phyloP scores from a whole-genome alignment of 2,888 invertebrate genomes.

The Trichopoda pennipes region DNA sequence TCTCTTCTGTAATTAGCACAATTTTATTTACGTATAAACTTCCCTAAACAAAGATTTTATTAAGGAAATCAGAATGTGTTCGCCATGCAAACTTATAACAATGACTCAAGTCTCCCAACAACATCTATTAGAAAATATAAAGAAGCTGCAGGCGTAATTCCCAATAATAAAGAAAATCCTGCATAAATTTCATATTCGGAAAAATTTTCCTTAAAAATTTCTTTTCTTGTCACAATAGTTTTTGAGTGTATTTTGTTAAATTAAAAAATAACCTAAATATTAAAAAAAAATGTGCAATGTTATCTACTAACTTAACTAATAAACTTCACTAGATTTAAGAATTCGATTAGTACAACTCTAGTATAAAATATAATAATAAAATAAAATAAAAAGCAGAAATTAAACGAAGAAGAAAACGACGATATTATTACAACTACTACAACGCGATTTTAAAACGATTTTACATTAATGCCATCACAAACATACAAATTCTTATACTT shows the following conservation, averaged over 20 bases:
- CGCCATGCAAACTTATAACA: too few relatives aligned
- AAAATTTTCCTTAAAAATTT: neutral
- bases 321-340: constrained; percentile 47
- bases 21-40: too few relatives aligned
- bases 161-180: too few relatives aligned
- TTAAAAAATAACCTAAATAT: neutral
- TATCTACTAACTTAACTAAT: neutral
- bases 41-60: too few relatives aligned
- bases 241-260: constrained; percentile 17
- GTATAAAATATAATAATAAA: neutral
- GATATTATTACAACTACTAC: constrained; percentile 61
- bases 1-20: too few relatives aligned
- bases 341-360: constrained; percentile 44
- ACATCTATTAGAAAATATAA: too few relatives aligned
- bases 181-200: too few relatives aligned
- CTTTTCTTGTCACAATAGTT: neutral
- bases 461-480: constrained; percentile 40
- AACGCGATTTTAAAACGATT: constrained; percentile 63
- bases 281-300: neutral
- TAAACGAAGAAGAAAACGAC: constrained; percentile 17
- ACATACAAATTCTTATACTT: constrained; percentile 21
- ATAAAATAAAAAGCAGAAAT: constrained; percentile 10
- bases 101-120: too few relatives aligned
- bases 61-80: too few relatives aligned
- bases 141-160: too few relatives aligned